Evolutionary conservation across 1,140 invertebrate species (phyloP).

Genomic region (Lepidurus couesii): DNA sequence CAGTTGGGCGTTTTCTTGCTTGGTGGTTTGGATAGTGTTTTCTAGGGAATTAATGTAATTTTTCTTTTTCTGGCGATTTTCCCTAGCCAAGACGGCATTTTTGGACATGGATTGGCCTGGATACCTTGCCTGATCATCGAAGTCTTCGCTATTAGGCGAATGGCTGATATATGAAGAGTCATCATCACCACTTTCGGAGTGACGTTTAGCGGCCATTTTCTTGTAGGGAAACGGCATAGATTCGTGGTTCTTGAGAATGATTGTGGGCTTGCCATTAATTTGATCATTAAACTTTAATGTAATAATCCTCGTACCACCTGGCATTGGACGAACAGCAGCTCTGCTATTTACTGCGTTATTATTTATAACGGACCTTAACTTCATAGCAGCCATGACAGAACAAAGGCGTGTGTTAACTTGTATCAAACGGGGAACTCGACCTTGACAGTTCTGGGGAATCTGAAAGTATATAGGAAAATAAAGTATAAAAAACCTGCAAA

Average conservation of each 20-base stretch:
- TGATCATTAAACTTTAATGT: constrained; percentile 11
- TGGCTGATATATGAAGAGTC: neutral
- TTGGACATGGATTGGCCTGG: constrained; percentile 23
- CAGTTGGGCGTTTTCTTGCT: constrained; percentile 28
- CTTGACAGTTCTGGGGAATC: too few relatives aligned
- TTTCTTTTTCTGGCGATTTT: constrained; percentile 32
- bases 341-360: neutral
- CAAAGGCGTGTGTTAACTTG: neutral
- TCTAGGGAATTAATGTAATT: constrained; percentile 28
- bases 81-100: constrained; percentile 26
- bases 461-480: too few relatives aligned
- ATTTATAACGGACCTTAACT: neutral
- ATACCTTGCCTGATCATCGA: neutral
- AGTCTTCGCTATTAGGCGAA: neutral
- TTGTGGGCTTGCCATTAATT: constrained; percentile 4
- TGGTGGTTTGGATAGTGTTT: constrained; percentile 9
- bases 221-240: neutral
- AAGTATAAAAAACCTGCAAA: too few relatives aligned
- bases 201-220: neutral
- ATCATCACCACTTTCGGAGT: constrained; percentile 8
- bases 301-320: neutral
- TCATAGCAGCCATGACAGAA: neutral
- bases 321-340: neutral
- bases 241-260: neutral
- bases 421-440: neutral